Evolutionary conservation across 2,888 invertebrate species (phyloP).

Genomic region (Drosophila siamana): DNA sequence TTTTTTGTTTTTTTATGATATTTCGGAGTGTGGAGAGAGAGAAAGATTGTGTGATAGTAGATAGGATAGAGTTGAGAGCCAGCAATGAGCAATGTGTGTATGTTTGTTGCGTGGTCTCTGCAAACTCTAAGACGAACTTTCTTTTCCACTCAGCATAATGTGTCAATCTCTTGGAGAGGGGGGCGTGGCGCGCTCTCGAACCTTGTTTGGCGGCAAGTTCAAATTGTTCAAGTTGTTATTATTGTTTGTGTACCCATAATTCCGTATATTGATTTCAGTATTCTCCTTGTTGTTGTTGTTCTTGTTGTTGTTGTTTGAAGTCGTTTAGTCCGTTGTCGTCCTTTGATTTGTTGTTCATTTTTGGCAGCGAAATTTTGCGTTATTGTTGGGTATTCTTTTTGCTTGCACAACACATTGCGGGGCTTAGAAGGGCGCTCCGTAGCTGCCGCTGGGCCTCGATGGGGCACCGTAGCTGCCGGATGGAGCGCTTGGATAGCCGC

Average conservation of each 20-base stretch:
- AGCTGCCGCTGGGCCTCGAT: constrained; percentile 89
- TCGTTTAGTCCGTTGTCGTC: constrained; percentile 52
- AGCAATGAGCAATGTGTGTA: constrained; percentile 4
- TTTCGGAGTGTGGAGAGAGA: constrained; percentile 16
- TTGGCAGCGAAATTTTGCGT: constrained; percentile 68
- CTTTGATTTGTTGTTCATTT: constrained; percentile 42
- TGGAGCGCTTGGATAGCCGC: constrained; percentile 86
- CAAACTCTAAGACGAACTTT: constrained; percentile 58
- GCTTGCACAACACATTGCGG: constrained; percentile 15
- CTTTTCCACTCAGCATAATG: constrained; percentile 47
- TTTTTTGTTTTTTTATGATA: neutral
- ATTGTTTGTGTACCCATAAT: constrained; percentile 42
- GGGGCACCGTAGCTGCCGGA: constrained; percentile 88
- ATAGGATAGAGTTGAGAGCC: constrained; percentile 10
- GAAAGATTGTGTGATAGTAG: constrained; percentile 18
- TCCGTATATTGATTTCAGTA: constrained; percentile 52
- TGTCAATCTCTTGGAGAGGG: constrained; percentile 17
- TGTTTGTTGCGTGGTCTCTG: constrained; percentile 38
- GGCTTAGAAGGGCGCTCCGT: constrained; percentile 87
- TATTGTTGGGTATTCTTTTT: constrained; percentile 14
- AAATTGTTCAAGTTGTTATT: constrained; percentile 4
- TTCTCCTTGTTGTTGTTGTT: constrained; percentile 43
- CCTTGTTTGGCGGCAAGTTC: constrained; percentile 20
- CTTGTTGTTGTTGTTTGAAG: constrained; percentile 36
- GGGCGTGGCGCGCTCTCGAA: constrained; percentile 46